These are phyloP conservation scores for Tetramorium parvispinum DNA, from an alignment of 1,140 invertebrate species.

Conservation along the genomic window DNA sequence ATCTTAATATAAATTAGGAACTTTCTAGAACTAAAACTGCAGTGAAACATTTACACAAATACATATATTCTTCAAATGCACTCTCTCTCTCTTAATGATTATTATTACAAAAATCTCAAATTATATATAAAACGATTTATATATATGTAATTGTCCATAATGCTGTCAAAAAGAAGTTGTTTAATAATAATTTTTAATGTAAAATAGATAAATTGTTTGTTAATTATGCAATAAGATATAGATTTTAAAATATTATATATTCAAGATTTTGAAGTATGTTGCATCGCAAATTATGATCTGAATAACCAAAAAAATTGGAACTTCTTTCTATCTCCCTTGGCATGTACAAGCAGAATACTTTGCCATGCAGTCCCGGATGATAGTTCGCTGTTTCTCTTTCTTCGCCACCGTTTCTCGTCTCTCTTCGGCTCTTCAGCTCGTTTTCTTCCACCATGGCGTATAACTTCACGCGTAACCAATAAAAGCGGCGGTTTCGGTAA, in stretches of 20 bases:
- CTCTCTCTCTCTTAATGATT: neutral
- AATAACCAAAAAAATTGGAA: slow-evolving; percentile 60
- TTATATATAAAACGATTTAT: neutral
- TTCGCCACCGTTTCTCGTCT: neutral
- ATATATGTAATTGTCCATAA: neutral
- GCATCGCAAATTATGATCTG: slow-evolving; percentile 57
- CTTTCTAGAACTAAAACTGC: neutral
- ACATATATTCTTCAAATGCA: neutral
- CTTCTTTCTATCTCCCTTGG: slow-evolving; percentile 58
- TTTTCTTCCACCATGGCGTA: slow-evolving; percentile 67
- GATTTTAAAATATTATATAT: too few relatives aligned
- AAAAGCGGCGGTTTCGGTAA: slow-evolving; percentile 77
- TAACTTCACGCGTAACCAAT: slow-evolving; percentile 76
- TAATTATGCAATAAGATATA: neutral
- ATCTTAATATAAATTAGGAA: neutral
- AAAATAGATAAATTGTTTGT: neutral
- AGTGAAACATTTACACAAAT: neutral
- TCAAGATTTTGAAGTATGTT: slow-evolving; percentile 29
- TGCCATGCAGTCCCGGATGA: slow-evolving; percentile 60
- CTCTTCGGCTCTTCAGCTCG: slow-evolving; percentile 57
- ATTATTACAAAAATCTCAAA: neutral
- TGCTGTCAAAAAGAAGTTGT: neutral
- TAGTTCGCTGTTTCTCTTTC: slow-evolving; percentile 54
- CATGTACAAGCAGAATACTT: slow-evolving; percentile 65
- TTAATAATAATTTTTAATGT: neutral